Evolutionary conservation across 2,113 vertebrate species (phyloP).

Genomic region (Genyomyrus donnyi): DNA sequence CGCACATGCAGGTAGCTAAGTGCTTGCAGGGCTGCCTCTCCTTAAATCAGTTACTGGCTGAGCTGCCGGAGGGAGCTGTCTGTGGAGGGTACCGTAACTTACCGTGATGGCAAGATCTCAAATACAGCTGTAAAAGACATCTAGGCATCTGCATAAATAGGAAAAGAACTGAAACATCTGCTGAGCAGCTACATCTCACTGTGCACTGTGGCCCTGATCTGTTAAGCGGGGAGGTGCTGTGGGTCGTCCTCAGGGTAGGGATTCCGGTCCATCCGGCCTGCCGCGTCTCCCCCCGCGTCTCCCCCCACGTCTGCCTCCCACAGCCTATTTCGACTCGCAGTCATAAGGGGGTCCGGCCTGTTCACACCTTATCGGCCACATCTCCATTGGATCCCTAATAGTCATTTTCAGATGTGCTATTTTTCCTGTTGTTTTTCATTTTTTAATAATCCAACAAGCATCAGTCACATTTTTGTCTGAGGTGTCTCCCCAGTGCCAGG

Average conservation of each 20-base stretch:
- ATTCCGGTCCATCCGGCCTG: background rate
- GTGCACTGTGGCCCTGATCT: background rate
- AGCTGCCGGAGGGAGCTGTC: background rate
- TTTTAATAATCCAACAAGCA: slow-evolving; percentile 19
- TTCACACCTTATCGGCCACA: background rate
- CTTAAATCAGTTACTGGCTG: background rate
- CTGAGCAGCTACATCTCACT: background rate
- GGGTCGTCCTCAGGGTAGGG: background rate
- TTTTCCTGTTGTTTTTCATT: slow-evolving; percentile 22
- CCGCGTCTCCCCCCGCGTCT: background rate
- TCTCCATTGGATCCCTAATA: background rate
- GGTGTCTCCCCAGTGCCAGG: slow-evolving; percentile 26
- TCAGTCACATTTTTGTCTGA: slow-evolving; percentile 28
- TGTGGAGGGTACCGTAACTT: background rate
- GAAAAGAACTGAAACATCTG: background rate
- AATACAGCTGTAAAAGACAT: background rate
- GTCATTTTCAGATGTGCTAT: slow-evolving; percentile 24
- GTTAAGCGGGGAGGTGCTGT: background rate
- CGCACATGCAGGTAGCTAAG: background rate
- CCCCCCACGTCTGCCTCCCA: background rate
- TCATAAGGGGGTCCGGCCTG: background rate
- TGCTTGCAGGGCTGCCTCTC: background rate
- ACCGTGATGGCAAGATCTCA: background rate
- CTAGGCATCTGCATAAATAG: background rate
- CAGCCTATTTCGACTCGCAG: background rate